A percentile compares a stretch with the other conserved stretches of the same genome.
phyloP scores from a whole-genome alignment of 1,140 invertebrate genomes.

The Nixonia krombeini region DNA sequence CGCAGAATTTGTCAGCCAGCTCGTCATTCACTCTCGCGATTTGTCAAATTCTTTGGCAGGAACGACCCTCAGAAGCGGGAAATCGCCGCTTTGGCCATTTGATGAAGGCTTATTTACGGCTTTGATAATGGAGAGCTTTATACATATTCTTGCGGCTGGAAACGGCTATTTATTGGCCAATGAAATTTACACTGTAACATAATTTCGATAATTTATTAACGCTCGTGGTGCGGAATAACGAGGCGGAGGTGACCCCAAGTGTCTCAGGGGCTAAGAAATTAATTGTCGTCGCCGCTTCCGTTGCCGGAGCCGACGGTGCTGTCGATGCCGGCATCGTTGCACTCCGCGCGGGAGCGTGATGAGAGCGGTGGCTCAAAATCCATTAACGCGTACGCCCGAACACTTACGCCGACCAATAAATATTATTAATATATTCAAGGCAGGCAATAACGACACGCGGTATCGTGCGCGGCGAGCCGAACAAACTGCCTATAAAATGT shows the following conservation, averaged over 20 bases:
- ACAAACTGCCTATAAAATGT: conserved; percentile 31
- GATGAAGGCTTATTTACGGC: too few relatives aligned
- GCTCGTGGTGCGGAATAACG: conserved; percentile 1
- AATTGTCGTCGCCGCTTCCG: not conserved
- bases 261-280: conserved; percentile 2
- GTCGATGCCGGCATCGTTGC: conserved; percentile 4
- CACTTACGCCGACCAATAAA: conserved; percentile 62
- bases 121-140: too few relatives aligned
- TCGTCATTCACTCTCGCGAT: not conserved
- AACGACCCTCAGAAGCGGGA: too few relatives aligned
- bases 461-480: conserved; percentile 44
- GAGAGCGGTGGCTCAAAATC: conserved; percentile 60
- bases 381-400: conserved; percentile 61
- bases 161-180: too few relatives aligned
- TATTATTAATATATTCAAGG: conserved; percentile 68
- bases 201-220: conserved; percentile 12
- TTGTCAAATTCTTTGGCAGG: too few relatives aligned
- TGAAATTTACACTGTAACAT: conserved; percentile 11
- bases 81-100: too few relatives aligned
- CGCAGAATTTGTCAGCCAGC: conserved; percentile 10
- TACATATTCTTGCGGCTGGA: too few relatives aligned
- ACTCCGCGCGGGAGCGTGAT: not conserved
- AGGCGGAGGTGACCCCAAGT: not conserved
- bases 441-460: conserved; percentile 58
- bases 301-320: not conserved